Base-by-base conservation (phyloP, 2,888 invertebrate species). In the Tiliacea citrago region DNA sequence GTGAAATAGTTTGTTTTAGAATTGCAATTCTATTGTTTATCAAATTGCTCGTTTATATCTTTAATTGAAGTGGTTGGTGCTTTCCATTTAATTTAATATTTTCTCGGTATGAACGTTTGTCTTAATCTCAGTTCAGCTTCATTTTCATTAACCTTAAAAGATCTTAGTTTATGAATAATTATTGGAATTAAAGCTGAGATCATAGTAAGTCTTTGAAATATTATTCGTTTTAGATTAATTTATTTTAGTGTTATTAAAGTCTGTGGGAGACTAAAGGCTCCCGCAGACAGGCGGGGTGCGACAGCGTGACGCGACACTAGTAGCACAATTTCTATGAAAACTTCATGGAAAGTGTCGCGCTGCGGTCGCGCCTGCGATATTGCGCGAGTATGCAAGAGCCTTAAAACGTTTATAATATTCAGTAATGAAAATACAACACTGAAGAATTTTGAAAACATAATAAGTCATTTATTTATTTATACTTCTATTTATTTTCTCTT, bases 1-100 rank as follows among this genome's bases (percentile, higher is more conserved):
- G 58, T 75, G 73, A 77, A 83, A 75, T 72, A 78, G 68, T 83
- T 70, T 61, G 71, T 83, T 82, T 74, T 77, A 69, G 49, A 73
- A 68, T 71, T 75, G 71, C 70, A 71, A 29, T 70, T 66, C 74
- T 66, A 74, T 79, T 81, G 66, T 83, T 68, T 70, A 71, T 73
- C 66, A 70, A 72, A 70, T 65, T 21, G 29, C 62, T 65, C 61
- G 42, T 69, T 76, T 65, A 62, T 69, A 35, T 67, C 9, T 55
- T 57, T 73, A 84, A 78, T 84, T 65, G 47, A 42, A 85, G 73
- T 76, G 83, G 66, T 63, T 73, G 12, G 9, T 39, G 24, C 21
- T 74, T 72, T 68, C 55, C 66, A 39, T 77, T 77, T 67, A 21
- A 61, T 82, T 75, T 65, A 61, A 80, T 76, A 58, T 76, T 73